Evolutionary conservation across 2,888 invertebrate genomes (phyloP).

Genomic region (Tolmerus cingulatus): DNA sequence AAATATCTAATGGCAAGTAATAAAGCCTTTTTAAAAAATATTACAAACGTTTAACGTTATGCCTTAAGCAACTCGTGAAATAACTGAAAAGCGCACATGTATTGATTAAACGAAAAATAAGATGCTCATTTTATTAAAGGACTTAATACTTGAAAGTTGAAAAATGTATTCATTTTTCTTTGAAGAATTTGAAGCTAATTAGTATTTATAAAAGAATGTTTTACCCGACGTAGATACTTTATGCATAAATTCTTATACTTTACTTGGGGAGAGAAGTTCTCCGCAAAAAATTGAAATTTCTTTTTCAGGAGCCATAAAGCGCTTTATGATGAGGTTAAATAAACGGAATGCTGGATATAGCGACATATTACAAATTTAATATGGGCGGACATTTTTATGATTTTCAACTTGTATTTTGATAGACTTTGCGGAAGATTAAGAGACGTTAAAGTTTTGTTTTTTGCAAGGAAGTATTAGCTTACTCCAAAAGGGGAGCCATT

Average conservation of each 20-base stretch:
- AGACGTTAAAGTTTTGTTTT: neutral
- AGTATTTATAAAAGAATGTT: neutral
- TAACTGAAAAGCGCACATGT: no score
- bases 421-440: neutral
- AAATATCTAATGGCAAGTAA: no score
- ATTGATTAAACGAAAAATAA: no score
- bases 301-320: neutral
- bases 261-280: no score
- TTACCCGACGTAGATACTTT: neutral
- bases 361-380: neutral
- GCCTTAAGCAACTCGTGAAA: no score
- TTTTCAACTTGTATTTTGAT: neutral
- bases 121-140: no score
- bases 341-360: neutral
- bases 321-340: neutral
- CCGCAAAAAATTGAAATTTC: neutral
- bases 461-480: neutral
- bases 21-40: no score
- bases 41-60: no score
- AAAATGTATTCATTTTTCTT: neutral
- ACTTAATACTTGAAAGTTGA: no score
- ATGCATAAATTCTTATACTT: neutral
- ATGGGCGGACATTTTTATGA: neutral
- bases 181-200: neutral
- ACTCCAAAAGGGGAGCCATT: neutral